Percentiles rank a stretch among this genome's conserved stretches.
Evolutionary conservation across 1,140 invertebrate species (phyloP).

Genomic region (Proctacanthus coquilletti): DNA sequence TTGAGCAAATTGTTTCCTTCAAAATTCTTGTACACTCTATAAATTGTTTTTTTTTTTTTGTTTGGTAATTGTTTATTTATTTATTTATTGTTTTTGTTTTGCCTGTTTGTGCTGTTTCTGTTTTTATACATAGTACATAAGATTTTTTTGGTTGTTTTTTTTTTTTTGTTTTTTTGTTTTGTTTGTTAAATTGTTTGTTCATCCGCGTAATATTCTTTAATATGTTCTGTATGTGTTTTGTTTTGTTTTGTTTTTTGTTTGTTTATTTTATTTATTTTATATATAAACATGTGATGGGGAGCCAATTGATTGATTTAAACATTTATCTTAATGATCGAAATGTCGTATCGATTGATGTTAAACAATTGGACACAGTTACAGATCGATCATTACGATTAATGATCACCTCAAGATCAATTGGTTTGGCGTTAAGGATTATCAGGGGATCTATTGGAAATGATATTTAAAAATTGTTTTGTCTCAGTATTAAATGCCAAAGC

Average conservation of each 20-base stretch:
- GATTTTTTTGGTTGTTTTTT: background rate
- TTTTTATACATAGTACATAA: background rate
- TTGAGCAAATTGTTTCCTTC: background rate
- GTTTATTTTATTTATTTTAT: too few relatives aligned
- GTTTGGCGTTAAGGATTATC: background rate
- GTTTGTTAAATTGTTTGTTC: too few relatives aligned
- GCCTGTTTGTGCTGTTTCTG: background rate
- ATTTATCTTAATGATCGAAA: background rate
- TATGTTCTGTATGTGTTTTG: background rate
- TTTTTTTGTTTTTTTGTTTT: background rate
- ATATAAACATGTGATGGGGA: slow-evolving; percentile 1
- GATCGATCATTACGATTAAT: background rate
- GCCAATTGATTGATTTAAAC: background rate
- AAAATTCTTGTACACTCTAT: background rate
- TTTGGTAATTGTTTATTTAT: background rate
- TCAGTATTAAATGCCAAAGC: too few relatives aligned
- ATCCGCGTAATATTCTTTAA: background rate
- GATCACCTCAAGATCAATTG: too few relatives aligned
- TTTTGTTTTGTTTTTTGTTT: too few relatives aligned
- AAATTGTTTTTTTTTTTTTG: background rate
- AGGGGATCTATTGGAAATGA: background rate
- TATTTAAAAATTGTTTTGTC: too few relatives aligned
- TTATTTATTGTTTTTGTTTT: background rate
- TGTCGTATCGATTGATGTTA: background rate
- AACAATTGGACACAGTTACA: background rate